Evolutionary conservation across 92 coral and sea anemone genomes (phyloP).

Genomic region (Scolanthus callimorphus): DNA sequence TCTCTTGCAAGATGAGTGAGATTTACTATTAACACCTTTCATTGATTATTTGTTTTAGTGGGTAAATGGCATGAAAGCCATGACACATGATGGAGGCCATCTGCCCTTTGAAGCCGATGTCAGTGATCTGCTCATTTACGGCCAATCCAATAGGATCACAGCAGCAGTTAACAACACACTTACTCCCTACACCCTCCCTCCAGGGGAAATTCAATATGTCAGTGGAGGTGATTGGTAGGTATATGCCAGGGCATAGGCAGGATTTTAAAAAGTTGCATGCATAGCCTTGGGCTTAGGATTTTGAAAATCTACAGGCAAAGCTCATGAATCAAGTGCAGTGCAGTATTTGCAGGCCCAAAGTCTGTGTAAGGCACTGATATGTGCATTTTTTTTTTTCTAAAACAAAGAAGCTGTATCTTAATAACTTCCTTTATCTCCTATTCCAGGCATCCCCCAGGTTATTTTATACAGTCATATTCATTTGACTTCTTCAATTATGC

Average conservation of each 20-base stretch:
- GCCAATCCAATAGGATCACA: slow-evolving; percentile 70
- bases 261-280: too few species aligned
- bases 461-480: slow-evolving; percentile 72
- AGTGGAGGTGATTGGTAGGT: slow-evolving; percentile 56
- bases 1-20: too few species aligned
- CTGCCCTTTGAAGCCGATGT: slow-evolving; percentile 97
- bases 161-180: slow-evolving; percentile 94
- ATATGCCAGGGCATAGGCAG: not conserved
- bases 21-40: too few species aligned
- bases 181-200: slow-evolving; percentile 78
- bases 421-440: too few species aligned
- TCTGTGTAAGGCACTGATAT: too few species aligned
- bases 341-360: too few species aligned
- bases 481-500: slow-evolving; percentile 99
- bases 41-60: too few species aligned
- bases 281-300: too few species aligned
- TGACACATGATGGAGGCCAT: slow-evolving; percentile 92
- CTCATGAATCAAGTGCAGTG: too few species aligned
- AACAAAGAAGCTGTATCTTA: too few species aligned
- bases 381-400: too few species aligned
- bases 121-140: slow-evolving; percentile 37
- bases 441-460: slow-evolving; percentile 98
- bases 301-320: too few species aligned
- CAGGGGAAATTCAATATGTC: slow-evolving; percentile 69
- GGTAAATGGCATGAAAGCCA: slow-evolving; percentile 83